Evolutionary conservation across 2,888 invertebrate species (phyloP), one percentile per base, ranked within the genome.

Genomic region (Agrotis clavis): DNA sequence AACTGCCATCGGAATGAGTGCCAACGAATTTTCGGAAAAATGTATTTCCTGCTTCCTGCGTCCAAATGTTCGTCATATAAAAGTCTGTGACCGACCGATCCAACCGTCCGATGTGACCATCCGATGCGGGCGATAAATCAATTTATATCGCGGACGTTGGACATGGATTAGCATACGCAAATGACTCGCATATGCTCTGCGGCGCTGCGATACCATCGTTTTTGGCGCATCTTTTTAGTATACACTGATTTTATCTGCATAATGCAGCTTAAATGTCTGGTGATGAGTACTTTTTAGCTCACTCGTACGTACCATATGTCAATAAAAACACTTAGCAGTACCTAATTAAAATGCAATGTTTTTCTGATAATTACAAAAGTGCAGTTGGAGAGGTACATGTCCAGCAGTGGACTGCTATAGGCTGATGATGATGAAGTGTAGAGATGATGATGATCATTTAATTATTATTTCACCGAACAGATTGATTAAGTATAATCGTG

Each of bases 141-240:
- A 83, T 84, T 85, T 80, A 81, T 73, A 74, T 67, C 69, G 72
- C 71, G 81, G 45, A 67, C 71, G 76, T 57, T 66, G 85, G 69
- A 63, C 67, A 59, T 7, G 81, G 69, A 85, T 84, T 85, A 84
- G 76, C 84, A 85, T 84, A 84, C 84, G 74, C 71, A 85, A 84
- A 84, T 85, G 81, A 84, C 82, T 77, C 63, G 78, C 83, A 76
- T 76, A 83, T 76, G 78, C 71, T 74, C 69, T 50, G 64, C 56
- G 25, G 51, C 25, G 66, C 61, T 48, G 56, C 67, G 74, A 79
- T 68, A 69, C 56, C 60, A 64, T 76, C 76, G 25, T 18, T 74
- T 82, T 83, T 67, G 66, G 35, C 48, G 64, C 65, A 67, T 83
- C 61, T 83, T 67, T 80, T 78, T 62, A 77, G 48, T 25, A 41